phyloP scores from a whole-genome alignment of 1,140 invertebrate genomes.

The Conus betulinus region DNA sequence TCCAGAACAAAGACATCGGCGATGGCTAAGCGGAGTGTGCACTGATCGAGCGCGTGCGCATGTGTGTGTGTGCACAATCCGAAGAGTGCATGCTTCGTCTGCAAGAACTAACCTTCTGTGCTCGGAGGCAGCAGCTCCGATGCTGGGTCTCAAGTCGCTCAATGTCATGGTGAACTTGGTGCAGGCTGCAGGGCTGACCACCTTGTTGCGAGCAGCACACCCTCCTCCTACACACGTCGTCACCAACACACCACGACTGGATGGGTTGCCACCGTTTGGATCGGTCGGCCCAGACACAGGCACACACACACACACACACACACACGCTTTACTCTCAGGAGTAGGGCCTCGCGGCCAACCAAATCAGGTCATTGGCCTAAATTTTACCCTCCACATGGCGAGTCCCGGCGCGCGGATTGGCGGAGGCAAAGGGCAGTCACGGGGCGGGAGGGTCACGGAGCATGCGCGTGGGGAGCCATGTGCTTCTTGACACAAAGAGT shows the following conservation, averaged over 20 bases:
- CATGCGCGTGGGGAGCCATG: neutral
- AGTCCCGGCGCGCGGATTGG: neutral
- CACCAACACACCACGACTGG: no score
- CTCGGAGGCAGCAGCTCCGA: neutral
- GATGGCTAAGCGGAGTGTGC: no score
- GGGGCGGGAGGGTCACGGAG: neutral
- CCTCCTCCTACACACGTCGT: neutral
- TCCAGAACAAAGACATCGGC: no score
- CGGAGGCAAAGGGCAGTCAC: neutral
- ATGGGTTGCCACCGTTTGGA: neutral
- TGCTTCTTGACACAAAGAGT: slow-evolving; percentile 1
- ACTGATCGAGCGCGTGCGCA: no score
- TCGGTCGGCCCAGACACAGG: neutral
- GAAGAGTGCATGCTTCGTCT: neutral
- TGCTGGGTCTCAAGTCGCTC: neutral
- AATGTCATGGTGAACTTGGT: neutral
- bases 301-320: neutral
- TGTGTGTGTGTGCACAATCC: neutral
- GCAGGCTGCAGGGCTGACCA: neutral
- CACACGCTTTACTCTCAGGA: neutral
- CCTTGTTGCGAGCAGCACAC: neutral
- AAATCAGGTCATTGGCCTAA: slow-evolving; percentile 29
- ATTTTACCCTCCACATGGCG: slow-evolving; percentile 18
- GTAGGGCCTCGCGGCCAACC: neutral
- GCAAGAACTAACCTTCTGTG: slow-evolving; percentile 4